Evolutionary conservation across 1,140 invertebrate genomes (phyloP), one percentile per base, ranked within the genome.

Genomic region (Drosophila insularis): DNA sequence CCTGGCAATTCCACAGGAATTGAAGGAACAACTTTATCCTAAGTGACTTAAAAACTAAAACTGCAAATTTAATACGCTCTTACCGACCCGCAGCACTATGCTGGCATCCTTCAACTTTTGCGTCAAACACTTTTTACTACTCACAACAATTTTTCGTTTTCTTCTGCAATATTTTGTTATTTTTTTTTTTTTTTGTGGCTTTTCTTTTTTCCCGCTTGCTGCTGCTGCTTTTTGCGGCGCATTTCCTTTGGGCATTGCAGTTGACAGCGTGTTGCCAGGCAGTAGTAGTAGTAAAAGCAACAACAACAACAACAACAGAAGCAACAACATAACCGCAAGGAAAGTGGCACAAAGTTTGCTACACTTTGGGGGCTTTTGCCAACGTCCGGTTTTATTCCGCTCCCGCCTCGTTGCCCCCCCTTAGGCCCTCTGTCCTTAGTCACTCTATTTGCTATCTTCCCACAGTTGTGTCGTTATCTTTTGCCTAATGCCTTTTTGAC

Each of bases 231-330:
- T 71, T 70, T 87, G 78, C 80, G 72, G 71, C 84, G 82, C 80
- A 89, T 87, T 84, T 87, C 82, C 82, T 84, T 78, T 89, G 84
- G 84, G 84, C 80, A 84, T 86, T 86, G 82, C 84, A 89, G 82
- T 84, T 86, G 82, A 86, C 82, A 86, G 82, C 79, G 65, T 77
- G 66, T 80, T 80, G 77, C 71, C 67, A 74, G 40, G 68, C 63
- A 71, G 31, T n/a, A 40, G 70, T 35, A 31, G 17, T 56, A 72
- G 17, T 10, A 55, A 32, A 59, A 6, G 61, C 63, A 50, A 39
- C 61, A 35, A 53, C 50, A 50, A 2, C 27, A 23, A 21, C 2
- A 21, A 21, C 21, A 21, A 21, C n/a, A 55, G 31, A 62, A 6
- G 61, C 63, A 50, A 37, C 61, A 35, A 55, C 50, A 50, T 37